phyloP scores from a whole-genome alignment of 2,888 invertebrate genomes.

The Lomographa bimaculata region DNA sequence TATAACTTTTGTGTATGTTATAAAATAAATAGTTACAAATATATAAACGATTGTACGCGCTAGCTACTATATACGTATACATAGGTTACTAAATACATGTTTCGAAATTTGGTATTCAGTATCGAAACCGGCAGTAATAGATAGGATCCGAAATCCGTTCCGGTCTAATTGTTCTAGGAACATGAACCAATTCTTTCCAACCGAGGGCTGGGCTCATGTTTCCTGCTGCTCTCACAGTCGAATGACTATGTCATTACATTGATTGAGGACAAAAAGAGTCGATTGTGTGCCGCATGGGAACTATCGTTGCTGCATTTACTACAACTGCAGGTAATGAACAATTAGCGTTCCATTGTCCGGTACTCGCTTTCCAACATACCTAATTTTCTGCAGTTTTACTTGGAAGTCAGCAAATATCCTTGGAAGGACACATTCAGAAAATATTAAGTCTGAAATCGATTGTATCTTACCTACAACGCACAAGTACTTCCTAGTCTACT shows the following conservation, averaged over 20 bases:
- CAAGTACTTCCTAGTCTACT: slow-evolving; percentile 1
- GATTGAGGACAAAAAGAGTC: slow-evolving; percentile 63
- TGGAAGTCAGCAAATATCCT: background rate
- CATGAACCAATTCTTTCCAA: slow-evolving; percentile 88
- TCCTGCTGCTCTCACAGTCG: slow-evolving; percentile 86
- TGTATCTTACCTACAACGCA: no score
- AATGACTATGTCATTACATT: slow-evolving; percentile 66
- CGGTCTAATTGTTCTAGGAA: slow-evolving; percentile 84
- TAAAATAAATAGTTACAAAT: background rate
- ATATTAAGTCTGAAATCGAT: background rate
- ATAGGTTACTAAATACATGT: slow-evolving; percentile 17
- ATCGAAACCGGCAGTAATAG: slow-evolving; percentile 39
- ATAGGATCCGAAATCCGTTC: slow-evolving; percentile 64
- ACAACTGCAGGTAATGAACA: slow-evolving; percentile 28
- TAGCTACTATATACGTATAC: no score
- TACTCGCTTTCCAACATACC: background rate
- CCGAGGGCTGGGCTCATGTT: slow-evolving; percentile 87
- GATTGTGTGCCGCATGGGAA: slow-evolving; percentile 67
- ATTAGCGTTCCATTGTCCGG: slow-evolving; percentile 25
- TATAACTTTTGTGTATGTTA: no score
- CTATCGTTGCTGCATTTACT: slow-evolving; percentile 45
- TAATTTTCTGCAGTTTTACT: background rate
- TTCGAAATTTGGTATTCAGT: slow-evolving; percentile 26
- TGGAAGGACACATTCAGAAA: background rate
- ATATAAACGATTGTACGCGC: no score